Evolutionary conservation across 2,797 vertebrate species (phyloP).

Genomic region (Leucoraja ocellata): DNA sequence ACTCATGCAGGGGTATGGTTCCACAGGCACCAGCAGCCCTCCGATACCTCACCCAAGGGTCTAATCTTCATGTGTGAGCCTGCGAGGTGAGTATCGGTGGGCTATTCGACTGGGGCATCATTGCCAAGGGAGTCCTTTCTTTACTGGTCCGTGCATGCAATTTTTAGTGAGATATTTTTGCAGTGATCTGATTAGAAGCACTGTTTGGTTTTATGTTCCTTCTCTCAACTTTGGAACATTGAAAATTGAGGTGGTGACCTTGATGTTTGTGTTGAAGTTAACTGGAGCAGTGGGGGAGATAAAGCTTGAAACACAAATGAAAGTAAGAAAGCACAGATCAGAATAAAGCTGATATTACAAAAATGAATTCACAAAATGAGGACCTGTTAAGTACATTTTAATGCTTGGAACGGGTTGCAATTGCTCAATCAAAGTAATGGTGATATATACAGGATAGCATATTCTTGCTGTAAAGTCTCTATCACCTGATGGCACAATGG

Average conservation of each 20-base stretch:
- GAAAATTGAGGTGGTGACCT: neutral
- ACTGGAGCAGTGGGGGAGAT: neutral
- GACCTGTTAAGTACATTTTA: neutral
- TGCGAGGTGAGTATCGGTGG: conserved; percentile 31
- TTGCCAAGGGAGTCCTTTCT: conserved; percentile 28
- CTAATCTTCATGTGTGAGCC: conserved; percentile 31
- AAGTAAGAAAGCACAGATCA: neutral
- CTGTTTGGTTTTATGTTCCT: neutral
- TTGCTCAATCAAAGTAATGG: neutral
- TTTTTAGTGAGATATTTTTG: neutral
- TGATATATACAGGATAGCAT: neutral
- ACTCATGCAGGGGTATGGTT: conserved; percentile 34
- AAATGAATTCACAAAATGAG: neutral
- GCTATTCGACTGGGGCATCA: conserved; percentile 34
- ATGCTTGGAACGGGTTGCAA: neutral
- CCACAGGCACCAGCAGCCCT: conserved; percentile 33
- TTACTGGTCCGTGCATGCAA: conserved; percentile 1
- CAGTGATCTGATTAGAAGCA: neutral
- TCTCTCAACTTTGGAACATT: neutral
- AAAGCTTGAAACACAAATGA: neutral
- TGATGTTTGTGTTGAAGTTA: neutral
- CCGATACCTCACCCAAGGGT: conserved; percentile 34
- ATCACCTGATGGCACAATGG: neutral
- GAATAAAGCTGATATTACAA: neutral
- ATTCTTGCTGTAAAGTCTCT: neutral